Evolutionary conservation across 2,113 vertebrate genomes (phyloP), one percentile per base, ranked within the genome.

Genomic region (Raja brachyura): DNA sequence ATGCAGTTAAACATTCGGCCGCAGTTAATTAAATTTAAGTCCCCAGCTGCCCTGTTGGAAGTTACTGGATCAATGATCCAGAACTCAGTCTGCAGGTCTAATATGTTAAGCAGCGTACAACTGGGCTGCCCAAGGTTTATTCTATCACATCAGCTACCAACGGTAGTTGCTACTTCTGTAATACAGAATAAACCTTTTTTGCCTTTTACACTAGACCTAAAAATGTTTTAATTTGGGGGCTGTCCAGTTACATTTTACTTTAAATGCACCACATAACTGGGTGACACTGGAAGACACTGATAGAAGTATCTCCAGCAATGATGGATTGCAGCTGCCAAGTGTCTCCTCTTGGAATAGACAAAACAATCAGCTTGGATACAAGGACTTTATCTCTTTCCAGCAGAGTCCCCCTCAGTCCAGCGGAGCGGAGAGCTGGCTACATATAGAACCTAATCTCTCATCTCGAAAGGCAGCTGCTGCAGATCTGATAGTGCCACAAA

Each of bases 401-500:
- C 83, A 86, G 11, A 8, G 14, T 63, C 81, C 66, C 11, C 4
- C 81, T 85, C 28, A 1, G n/a, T 16, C 63, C 4, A 14, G 59
- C 6, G 7, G 28, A 5, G 0, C 14, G 14, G 13, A 7, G 59
- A 88, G 28, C 6, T 28, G 31, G 28, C 48, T 39, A 81, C 39
- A 48, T 48, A 48, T 16, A 81, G 31, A n/a, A 85, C 5, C 6
- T 13, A 61, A 61, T 86, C 81, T 86, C 81, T 86, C 81, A 86
- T 86, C 56, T 86, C 59, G n/a, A 61, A 61, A 86, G 25, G 25
- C 83, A 88, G 83, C 83, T 88, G 83, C 59, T 31, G 16, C 14
- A 31, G 83, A 88, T 61, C 83, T 88, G 83, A 88, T 63, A 63
- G 16, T 6, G 28, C 63, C 61, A 88, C 83, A 88, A 88, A 66